phyloP scores from a whole-genome alignment of 2,113 vertebrate genomes.

The Notarius quadriscutis region DNA sequence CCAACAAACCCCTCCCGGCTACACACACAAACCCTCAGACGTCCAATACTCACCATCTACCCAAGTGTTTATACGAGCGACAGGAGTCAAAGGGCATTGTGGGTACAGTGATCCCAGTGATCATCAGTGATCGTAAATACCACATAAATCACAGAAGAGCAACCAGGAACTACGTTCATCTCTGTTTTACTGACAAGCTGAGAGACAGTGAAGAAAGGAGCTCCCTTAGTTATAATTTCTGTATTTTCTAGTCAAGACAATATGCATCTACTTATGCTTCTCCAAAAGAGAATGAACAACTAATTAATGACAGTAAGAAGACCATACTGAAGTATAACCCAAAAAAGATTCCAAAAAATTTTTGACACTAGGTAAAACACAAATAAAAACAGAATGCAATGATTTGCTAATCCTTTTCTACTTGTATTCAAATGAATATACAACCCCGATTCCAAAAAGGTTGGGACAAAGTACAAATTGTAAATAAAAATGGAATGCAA shows the following conservation, averaged over 20 bases:
- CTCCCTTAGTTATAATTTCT: no score
- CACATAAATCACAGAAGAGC: constrained; percentile 18
- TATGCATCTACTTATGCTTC: neutral
- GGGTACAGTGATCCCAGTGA: constrained; percentile 31
- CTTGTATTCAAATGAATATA: no score
- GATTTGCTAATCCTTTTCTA: no score
- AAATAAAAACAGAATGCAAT: no score
- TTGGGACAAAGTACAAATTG: no score
- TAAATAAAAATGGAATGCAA: no score
- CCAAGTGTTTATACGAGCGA: constrained; percentile 41
- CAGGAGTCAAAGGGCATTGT: constrained; percentile 33
- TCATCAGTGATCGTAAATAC: constrained; percentile 40
- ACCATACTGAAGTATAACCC: neutral
- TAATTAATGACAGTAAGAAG: neutral
- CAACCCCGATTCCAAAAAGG: no score
- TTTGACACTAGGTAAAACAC: no score
- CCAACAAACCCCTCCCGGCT: constrained; percentile 55
- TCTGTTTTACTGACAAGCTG: constrained; percentile 5
- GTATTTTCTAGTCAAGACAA: neutral
- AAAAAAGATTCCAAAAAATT: no score
- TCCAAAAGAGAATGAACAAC: neutral
- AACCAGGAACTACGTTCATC: constrained; percentile 10
- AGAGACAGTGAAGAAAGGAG: neutral
- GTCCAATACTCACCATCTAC: constrained; percentile 49
- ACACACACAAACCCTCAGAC: constrained; percentile 50